A percentile compares a stretch with the other conserved stretches of the same genome.
Conservation (phyloP, 2,888 invertebrate genomes). For the Exephanes ischioxanthus region DNA sequence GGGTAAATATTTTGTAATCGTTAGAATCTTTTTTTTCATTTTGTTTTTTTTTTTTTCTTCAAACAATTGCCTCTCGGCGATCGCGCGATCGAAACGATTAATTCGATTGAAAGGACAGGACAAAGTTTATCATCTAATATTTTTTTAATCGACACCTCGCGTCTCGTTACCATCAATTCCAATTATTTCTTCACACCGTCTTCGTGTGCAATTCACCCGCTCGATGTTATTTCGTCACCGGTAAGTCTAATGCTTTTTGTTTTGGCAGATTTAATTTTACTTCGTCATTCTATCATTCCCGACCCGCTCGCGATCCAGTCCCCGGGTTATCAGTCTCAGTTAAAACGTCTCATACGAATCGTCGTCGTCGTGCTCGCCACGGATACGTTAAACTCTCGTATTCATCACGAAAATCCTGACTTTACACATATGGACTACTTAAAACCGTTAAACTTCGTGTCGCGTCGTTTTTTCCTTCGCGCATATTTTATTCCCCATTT, state of each 20-base stretch:
- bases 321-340: conserved; percentile 40
- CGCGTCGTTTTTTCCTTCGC: conserved; percentile 6
- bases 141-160: conserved; percentile 20
- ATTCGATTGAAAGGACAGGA: conserved; percentile 44
- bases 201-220: conserved; percentile 53
- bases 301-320: not conserved
- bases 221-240: conserved; percentile 41
- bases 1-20: conserved; percentile 65
- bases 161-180: conserved; percentile 50
- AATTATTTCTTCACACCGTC: conserved; percentile 18
- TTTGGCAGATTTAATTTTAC: not conserved
- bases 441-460: conserved; percentile 35
- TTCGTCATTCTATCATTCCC: conserved; percentile 16
- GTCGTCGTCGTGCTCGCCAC: not conserved
- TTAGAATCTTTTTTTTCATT: conserved; percentile 52
- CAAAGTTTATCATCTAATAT: conserved; percentile 28
- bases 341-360: conserved; percentile 26
- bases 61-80: conserved; percentile 70
- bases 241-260: conserved; percentile 45
- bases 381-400: conserved; percentile 15
- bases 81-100: conserved; percentile 73
- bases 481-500: conserved; percentile 8
- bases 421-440: conserved; percentile 30
- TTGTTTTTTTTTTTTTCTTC: conserved; percentile 43
- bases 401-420: conserved; percentile 8